Evolutionary conservation across 2,888 invertebrate genomes (phyloP).

Genomic region (Meandrusa payeni): DNA sequence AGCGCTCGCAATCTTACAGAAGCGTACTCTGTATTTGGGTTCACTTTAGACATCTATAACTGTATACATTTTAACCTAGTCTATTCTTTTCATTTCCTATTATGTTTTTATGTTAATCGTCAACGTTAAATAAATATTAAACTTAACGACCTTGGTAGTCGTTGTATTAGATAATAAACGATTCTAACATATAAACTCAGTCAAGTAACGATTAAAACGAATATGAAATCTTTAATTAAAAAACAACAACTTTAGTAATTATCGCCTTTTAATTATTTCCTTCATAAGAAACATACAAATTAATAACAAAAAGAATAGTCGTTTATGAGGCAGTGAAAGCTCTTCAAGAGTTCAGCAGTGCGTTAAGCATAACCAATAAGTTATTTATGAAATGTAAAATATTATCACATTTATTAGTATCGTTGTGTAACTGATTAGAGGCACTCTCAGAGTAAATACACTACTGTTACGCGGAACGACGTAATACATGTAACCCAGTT

Average conservation of each 20-base stretch:
- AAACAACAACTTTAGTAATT: conserved; percentile 2
- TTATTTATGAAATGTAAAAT: conserved; percentile 28
- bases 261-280: neutral
- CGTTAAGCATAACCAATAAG: conserved; percentile 35
- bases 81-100: neutral
- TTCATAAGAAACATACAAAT: conserved; percentile 10
- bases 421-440: conserved; percentile 9
- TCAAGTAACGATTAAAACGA: conserved; percentile 4
- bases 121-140: no score
- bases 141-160: neutral
- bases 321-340: conserved; percentile 33
- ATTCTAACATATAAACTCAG: neutral
- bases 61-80: neutral
- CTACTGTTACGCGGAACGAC: conserved; percentile 23
- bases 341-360: conserved; percentile 30
- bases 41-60: neutral
- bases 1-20: conserved; percentile 3
- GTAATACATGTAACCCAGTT: conserved; percentile 26
- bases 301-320: conserved; percentile 8
- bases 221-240: conserved; percentile 1
- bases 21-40: conserved; percentile 4
- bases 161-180: neutral
- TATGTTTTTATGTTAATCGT: neutral
- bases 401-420: neutral
- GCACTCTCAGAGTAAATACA: conserved; percentile 6